Base-by-base conservation (phyloP, 2,888 invertebrate species). In the Phengaris arion region DNA sequence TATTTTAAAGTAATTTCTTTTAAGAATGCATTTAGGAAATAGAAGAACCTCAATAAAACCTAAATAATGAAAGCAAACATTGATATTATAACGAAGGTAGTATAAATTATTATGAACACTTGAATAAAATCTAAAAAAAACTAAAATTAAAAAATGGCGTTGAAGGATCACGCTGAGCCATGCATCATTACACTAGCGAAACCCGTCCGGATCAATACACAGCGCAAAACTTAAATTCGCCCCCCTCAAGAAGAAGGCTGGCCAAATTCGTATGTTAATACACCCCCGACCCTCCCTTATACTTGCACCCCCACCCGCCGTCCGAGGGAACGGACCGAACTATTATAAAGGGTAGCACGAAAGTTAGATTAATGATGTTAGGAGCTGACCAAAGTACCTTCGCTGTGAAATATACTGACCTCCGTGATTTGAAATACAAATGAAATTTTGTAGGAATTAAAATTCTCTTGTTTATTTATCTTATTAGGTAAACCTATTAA, bases 351-450 rank as follows among this genome's bases (percentile, higher is more conserved):
- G 93, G 93, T 92, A 93, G 93, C 92, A 90, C 91, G 92, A 93
- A 93, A 93, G 93, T 93, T 93, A 94, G 94, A 94, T 94, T 94
- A 93, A 94, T 94, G 94, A 94, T 94, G 94, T 94, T 94, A 93
- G 93, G 87, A 94, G 89, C 92, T 92, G 93, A 91, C 92, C 91
- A 90, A 85, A 74, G 91, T 85, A 90, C 84, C 83, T 80, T 74
- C 77, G 80, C 76, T 78, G 79, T 57, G 35, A 51, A 75, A 75
- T 70, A 48, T 46, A 22, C 22, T 55, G 13, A 9, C 12, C 8
- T 54, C 7, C 10, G 68, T 35, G 68, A 68, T 45, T 68, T 45
- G 9, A 69, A 48, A 69, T 35, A 35, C 45, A 22, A 12, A 64
- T 52, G 2, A 64, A 64, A 12, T 3, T 35, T 64, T 12, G 64